These are phyloP conservation scores for Boulengerochromis microlepis DNA, from an alignment of 2,113 vertebrate genomes.

Conservation along the genomic window DNA sequence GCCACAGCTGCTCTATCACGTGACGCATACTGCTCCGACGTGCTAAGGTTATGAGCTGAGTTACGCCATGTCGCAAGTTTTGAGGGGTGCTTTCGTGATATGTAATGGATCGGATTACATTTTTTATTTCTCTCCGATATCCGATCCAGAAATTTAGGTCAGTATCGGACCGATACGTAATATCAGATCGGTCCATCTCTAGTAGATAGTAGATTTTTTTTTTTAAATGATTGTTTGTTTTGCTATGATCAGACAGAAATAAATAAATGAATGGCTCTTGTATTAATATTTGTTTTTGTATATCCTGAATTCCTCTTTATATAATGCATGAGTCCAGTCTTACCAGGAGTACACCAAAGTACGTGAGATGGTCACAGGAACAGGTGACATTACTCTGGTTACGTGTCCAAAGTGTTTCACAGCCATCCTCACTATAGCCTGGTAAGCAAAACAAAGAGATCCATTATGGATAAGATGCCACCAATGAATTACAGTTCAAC, in stretches of 20 bases:
- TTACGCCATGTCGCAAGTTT: accelerated
- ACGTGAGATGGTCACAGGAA: constrained; percentile 46
- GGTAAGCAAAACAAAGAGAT: not conserved
- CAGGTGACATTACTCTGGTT: constrained; percentile 11
- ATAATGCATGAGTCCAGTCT: not conserved
- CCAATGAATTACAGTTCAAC: not conserved
- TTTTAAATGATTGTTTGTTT: accelerated
- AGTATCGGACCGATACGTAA: accelerated
- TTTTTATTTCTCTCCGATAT: accelerated
- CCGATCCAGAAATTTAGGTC: not conserved
- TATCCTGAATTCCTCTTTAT: not conserved
- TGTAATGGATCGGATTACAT: not conserved
- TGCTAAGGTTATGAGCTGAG: not conserved
- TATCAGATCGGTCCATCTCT: not conserved
- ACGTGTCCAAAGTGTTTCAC: not conserved
- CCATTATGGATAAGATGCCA: not conserved
- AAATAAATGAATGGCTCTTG: not conserved
- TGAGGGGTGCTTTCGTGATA: not conserved
- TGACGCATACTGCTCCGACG: not conserved
- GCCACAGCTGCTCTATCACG: not conserved
- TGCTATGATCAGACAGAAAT: not conserved
- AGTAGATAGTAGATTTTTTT: not conserved
- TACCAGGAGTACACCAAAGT: constrained; percentile 49
- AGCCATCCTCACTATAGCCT: not conserved
- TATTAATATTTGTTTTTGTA: not conserved